phyloP scores from a whole-genome alignment of 2,888 invertebrate genomes.

The Drosophila fungiperda region DNA sequence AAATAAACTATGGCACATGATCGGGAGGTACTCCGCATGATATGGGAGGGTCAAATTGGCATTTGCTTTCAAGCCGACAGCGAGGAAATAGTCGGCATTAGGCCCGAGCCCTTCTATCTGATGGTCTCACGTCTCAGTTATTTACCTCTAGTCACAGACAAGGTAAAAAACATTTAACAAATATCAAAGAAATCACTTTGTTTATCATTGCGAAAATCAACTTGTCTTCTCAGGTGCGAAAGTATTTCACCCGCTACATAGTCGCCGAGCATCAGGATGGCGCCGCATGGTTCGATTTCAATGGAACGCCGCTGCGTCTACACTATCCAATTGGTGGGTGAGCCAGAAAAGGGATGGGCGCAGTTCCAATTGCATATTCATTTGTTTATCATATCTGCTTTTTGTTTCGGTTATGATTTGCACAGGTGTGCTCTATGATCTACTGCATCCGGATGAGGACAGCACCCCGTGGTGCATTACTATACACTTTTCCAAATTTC shows the following conservation, averaged over 20 bases:
- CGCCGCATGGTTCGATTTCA: constrained; percentile 97
- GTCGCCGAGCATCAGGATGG: constrained; percentile 92
- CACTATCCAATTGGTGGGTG: constrained; percentile 89
- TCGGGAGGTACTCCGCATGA: constrained; percentile 95
- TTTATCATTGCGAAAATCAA: neutral
- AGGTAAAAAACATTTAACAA: constrained; percentile 86
- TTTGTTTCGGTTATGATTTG: neutral
- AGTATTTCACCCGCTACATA: constrained; percentile 94
- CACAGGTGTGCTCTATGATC: constrained; percentile 94
- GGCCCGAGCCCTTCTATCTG: constrained; percentile 96
- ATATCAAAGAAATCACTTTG: neutral
- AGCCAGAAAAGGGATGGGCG: neutral
- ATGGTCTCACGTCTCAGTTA: constrained; percentile 97
- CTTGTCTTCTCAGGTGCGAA: constrained; percentile 88
- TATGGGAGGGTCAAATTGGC: constrained; percentile 98
- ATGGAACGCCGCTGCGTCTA: constrained; percentile 96
- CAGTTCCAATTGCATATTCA: constrained; percentile 14
- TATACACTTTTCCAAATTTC: constrained; percentile 98
- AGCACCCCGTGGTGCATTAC: constrained; percentile 96
- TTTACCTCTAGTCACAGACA: constrained; percentile 97
- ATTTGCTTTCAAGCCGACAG: constrained; percentile 95
- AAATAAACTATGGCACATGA: constrained; percentile 93
- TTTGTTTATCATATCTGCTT: neutral
- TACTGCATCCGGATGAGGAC: constrained; percentile 89
- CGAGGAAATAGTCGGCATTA: constrained; percentile 94